Evolutionary conservation across 2,113 vertebrate genomes (phyloP).

Genomic region (Danio rerio): DNA sequence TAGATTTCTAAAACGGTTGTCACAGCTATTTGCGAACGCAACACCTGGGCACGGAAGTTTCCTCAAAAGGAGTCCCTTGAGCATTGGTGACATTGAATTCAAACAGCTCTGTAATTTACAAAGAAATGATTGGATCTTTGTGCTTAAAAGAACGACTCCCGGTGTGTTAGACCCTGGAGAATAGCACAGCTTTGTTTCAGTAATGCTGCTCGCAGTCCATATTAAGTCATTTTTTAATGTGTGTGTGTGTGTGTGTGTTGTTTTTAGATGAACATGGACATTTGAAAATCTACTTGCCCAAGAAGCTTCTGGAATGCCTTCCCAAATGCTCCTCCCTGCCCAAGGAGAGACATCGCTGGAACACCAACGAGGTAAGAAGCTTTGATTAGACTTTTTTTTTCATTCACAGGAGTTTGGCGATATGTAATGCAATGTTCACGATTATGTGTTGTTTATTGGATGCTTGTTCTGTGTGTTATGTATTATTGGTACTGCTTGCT

Average conservation of each 20-base stretch:
- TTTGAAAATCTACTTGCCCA: conserved; percentile 99
- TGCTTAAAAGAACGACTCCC: neutral
- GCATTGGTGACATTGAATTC: neutral
- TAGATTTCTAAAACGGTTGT: conserved; percentile 9
- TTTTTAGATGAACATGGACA: conserved; percentile 96
- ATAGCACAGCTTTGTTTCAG: conserved; percentile 4
- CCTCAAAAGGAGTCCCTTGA: conserved; percentile 11
- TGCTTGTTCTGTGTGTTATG: neutral
- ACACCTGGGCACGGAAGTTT: conserved; percentile 4
- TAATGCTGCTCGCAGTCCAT: neutral
- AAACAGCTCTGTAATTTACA: neutral
- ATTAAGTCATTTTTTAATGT: neutral
- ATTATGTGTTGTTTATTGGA: neutral
- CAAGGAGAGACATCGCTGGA: conserved; percentile 99
- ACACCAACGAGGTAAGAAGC: conserved; percentile 96
- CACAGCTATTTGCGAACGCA: neutral
- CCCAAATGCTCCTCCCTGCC: conserved; percentile 99
- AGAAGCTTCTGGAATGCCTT: conserved; percentile 99
- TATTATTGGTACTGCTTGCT: neutral
- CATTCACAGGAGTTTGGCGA: neutral
- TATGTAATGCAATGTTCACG: neutral
- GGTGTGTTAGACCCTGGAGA: neutral
- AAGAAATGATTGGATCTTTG: conserved; percentile 2
- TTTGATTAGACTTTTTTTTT: neutral
- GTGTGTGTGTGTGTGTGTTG: conserved; percentile 36